Conservation (phyloP, 2,797 vertebrate species). For the Cheracebus regulus region DNA sequence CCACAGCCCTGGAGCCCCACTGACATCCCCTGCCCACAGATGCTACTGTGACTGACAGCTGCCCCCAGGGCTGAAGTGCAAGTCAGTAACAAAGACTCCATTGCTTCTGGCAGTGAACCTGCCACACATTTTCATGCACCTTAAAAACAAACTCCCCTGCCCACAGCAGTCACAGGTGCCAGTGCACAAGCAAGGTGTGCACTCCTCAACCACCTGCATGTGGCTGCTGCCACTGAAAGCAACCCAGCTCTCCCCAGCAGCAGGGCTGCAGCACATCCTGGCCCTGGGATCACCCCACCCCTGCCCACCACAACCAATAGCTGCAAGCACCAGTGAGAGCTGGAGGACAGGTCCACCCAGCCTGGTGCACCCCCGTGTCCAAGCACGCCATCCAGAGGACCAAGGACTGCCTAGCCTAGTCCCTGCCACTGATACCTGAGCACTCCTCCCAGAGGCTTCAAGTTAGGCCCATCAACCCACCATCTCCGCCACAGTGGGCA, state of each 20-base stretch:
- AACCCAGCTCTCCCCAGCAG: not conserved
- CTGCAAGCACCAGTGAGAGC: not conserved
- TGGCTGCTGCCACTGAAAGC: not conserved
- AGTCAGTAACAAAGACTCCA: not conserved
- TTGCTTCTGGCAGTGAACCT: not conserved
- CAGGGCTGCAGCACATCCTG: not conserved
- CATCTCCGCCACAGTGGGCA: not conserved
- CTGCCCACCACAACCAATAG: not conserved
- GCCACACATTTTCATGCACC: not conserved
- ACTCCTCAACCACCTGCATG: not conserved
- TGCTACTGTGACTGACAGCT: not conserved
- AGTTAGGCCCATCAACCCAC: not conserved
- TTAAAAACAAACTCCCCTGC: not conserved
- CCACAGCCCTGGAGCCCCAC: not conserved
- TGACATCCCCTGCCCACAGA: not conserved
- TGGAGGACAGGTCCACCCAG: not conserved
- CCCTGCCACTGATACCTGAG: not conserved
- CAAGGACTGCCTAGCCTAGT: not conserved
- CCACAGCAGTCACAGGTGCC: not conserved
- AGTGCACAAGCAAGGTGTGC: not conserved
- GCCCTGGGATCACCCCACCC: not conserved
- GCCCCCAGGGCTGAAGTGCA: not conserved
- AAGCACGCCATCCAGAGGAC: not conserved
- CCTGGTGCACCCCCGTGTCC: no score
- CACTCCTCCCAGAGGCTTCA: not conserved